Evolutionary conservation across 2,113 vertebrate species (phyloP).

Genomic region (Poeciliopsis retropinna): DNA sequence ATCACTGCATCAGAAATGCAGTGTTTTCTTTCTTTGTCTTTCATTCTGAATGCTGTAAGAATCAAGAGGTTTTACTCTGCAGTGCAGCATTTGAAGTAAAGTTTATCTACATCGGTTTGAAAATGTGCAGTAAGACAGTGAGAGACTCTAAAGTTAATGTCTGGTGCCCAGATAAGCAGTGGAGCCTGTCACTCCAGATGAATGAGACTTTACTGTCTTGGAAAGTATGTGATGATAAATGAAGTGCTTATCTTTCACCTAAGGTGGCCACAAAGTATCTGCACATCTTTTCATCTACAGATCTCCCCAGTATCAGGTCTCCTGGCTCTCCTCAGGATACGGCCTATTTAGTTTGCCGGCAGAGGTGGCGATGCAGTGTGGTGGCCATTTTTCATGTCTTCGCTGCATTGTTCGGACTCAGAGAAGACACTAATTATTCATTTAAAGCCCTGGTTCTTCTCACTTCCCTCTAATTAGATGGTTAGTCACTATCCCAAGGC

Average conservation of each 20-base stretch:
- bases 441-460: slow-evolving; percentile 60
- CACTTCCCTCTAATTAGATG: slow-evolving; percentile 72
- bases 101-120: neutral
- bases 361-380: slow-evolving; percentile 17
- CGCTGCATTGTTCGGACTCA: slow-evolving; percentile 55
- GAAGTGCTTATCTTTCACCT: slow-evolving; percentile 25
- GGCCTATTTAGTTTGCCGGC: slow-evolving; percentile 25
- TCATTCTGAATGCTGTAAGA: neutral
- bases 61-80: neutral
- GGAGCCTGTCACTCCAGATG: slow-evolving; percentile 3
- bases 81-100: neutral
- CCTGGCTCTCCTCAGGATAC: slow-evolving; percentile 31
- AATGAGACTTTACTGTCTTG: slow-evolving; percentile 12
- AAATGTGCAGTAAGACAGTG: neutral
- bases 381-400: slow-evolving; percentile 58
- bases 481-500: slow-evolving; percentile 62
- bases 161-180: slow-evolving; percentile 5
- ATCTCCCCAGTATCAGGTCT: slow-evolving; percentile 23
- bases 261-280: slow-evolving; percentile 33
- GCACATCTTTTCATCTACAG: slow-evolving; percentile 40
- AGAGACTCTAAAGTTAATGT: neutral
- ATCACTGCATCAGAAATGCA: neutral
- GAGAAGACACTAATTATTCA: slow-evolving; percentile 71
- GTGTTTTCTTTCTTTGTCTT: neutral
- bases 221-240: slow-evolving; percentile 40